Evolutionary conservation across 2,797 vertebrate genomes (phyloP).

Genomic region (Rallus crepitans): DNA sequence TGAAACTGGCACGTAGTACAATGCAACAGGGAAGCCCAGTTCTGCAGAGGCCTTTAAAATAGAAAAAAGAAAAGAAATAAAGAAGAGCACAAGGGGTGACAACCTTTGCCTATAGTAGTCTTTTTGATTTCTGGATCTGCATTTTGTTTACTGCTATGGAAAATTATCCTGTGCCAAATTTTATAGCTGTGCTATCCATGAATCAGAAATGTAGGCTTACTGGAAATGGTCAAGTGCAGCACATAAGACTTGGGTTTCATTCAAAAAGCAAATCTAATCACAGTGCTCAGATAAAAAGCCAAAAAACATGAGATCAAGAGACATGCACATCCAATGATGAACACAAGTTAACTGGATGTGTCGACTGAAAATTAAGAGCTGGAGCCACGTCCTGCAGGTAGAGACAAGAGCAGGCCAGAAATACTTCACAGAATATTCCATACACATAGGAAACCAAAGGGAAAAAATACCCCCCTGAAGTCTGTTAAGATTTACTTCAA

Average conservation of each 20-base stretch:
- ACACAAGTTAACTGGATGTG: background rate
- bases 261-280: slow-evolving; percentile 53
- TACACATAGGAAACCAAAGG: background rate
- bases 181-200: background rate
- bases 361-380: background rate
- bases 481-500: background rate
- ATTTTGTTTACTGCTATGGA: slow-evolving; percentile 32
- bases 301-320: background rate
- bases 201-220: slow-evolving; percentile 35
- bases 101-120: background rate
- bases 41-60: background rate
- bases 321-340: background rate
- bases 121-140: slow-evolving; percentile 14
- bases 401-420: background rate
- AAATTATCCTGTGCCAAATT: slow-evolving; percentile 37
- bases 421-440: background rate
- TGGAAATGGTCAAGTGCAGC: slow-evolving; percentile 29
- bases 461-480: fast-evolving
- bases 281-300: background rate
- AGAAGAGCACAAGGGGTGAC: background rate
- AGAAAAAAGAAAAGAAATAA: background rate
- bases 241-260: slow-evolving; percentile 30
- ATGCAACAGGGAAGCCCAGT: background rate
- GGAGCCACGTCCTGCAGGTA: background rate
- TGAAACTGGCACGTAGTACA: background rate